Conservation (phyloP, 1,140 invertebrate genomes). For the Oncopodura yosiiana region DNA sequence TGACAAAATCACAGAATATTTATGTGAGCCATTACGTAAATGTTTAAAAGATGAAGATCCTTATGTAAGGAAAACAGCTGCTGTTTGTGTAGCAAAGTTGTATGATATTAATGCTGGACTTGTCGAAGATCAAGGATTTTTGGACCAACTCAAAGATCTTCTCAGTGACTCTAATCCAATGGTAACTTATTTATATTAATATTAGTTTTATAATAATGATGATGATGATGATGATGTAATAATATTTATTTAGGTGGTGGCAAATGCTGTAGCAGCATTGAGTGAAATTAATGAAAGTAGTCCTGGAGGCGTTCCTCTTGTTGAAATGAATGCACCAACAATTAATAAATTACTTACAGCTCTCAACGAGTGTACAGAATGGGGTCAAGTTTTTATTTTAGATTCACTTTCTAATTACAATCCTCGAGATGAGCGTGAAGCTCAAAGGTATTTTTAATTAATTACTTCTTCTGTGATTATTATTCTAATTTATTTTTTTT, state of each 20-base stretch:
- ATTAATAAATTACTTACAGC: constrained; percentile 98
- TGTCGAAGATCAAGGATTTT: constrained; percentile 96
- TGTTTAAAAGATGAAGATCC: constrained; percentile 99
- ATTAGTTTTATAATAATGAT: not conserved
- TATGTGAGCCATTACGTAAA: constrained; percentile 96
- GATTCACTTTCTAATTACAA: constrained; percentile 96
- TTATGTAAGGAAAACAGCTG: constrained; percentile 98
- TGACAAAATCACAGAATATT: constrained; percentile 99
- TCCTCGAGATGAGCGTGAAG: constrained; percentile 94
- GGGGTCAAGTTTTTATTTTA: constrained; percentile 98
- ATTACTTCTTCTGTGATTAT: constrained; percentile 1
- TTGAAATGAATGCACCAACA: constrained; percentile 94
- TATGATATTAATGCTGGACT: constrained; percentile 97
- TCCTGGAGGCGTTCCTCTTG: constrained; percentile 77
- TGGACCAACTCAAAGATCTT: constrained; percentile 93
- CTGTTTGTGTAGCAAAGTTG: constrained; percentile 97
- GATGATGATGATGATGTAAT: not conserved
- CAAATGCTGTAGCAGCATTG: constrained; percentile 96
- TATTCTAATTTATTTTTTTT: not conserved
- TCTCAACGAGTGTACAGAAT: constrained; percentile 98
- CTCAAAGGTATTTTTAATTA: constrained; percentile 60
- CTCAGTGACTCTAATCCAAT: constrained; percentile 99
- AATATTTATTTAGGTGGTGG: constrained; percentile 82
- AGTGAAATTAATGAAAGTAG: constrained; percentile 98
- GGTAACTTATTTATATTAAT: constrained; percentile 48